Base-by-base conservation (phyloP, 2,888 invertebrate genomes). In the Gibbula magus region DNA sequence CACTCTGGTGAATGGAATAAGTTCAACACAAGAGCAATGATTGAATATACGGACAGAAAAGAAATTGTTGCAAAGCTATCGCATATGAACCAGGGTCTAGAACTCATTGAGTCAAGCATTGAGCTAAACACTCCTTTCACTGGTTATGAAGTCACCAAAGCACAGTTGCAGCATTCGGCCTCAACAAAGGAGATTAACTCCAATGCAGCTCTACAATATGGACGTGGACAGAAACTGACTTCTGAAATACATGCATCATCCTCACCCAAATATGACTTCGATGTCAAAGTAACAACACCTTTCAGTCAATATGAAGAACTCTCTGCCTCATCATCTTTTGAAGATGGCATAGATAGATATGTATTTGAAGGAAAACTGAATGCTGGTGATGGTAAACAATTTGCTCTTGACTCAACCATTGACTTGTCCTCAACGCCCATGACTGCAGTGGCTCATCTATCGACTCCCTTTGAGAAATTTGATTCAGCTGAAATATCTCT, bases 381-480 rank as follows among this genome's bases (percentile, higher is more conserved):
- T 39, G 79, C 78, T 20, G 79, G 75, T n/a, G 20, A 45, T 18
- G 66, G 66, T 18, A 66, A 56, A 16, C 39, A 13, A 10, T 61
- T 61, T 51, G 66, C 51, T 61, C 10, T 66, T 22, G 56, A 56
- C 13, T 39, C 61, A 7, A 77, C 39, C 18, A n/a, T 82, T 32
- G 84, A 84, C 51, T 35, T 54, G n/a, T 56, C 77, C 25, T 35
- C 73, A 10, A 35, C 56, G 8, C 81, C 84, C 7, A 66, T 81
- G 75, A 76, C 76, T 2, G 66, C 78, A n/a, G 79, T 54, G 22
- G 51, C 79, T 29, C 75, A 78, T 20, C 25, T 85, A 10, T 70
- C 79, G n/a, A 84, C 85, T n/a, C 82, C 86, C 16, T 79, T 83
- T 51, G 74, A 79, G n/a, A 13, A 53, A 73, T 80, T 85, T 35